Conservation (phyloP, 2,888 invertebrate species). For the Maniola hyperantus region DNA sequence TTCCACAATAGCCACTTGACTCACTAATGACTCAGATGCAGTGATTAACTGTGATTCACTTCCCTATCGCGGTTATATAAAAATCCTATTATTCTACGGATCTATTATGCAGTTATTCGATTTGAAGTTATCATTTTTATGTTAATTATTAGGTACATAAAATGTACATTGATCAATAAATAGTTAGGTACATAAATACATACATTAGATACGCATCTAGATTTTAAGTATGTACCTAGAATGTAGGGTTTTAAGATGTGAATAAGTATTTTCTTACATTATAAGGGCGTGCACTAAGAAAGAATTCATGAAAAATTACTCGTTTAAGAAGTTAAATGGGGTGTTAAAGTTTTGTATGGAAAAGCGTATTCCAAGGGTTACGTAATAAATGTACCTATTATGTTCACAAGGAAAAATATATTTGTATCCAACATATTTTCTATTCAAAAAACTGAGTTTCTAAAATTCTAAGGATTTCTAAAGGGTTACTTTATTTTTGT, state of each 20-base stretch:
- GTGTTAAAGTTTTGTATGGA: slow-evolving; percentile 8
- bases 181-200: background rate
- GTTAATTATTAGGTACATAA: background rate
- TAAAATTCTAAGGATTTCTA: background rate
- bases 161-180: background rate
- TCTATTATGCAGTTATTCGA: background rate
- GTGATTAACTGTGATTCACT: slow-evolving; percentile 24
- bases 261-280: background rate
- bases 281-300: background rate
- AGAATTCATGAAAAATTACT: slow-evolving; percentile 16
- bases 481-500: background rate
- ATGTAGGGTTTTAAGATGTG: background rate
- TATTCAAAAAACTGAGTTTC: background rate
- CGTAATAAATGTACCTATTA: slow-evolving; percentile 3
- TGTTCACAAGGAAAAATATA: background rate
- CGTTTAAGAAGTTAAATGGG: slow-evolving; percentile 8
- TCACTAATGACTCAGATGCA: slow-evolving; percentile 22
- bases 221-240: background rate
- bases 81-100: slow-evolving; percentile 13
- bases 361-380: background rate
- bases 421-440: background rate
- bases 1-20: slow-evolving; percentile 23
- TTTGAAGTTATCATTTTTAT: slow-evolving; percentile 2
- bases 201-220: background rate
- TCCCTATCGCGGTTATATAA: slow-evolving; percentile 16